Conservation (phyloP, 53 echinoderm and acorn worm genomes). For the Apostichopus leukothele region DNA sequence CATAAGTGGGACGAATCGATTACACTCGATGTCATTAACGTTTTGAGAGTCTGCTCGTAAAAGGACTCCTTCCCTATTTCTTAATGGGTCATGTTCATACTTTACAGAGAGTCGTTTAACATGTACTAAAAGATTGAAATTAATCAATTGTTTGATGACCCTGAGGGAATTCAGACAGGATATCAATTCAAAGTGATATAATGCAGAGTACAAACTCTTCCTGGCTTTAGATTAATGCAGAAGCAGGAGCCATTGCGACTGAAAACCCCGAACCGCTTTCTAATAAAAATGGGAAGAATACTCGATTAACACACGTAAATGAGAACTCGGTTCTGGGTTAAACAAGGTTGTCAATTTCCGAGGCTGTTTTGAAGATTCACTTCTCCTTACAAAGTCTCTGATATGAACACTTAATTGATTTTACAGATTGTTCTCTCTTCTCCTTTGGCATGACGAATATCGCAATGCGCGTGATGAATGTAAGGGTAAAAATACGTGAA, state of each 20-base stretch:
- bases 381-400: background rate
- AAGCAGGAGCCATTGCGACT: slow-evolving; percentile 24
- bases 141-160: slow-evolving; percentile 7
- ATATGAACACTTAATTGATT: too few species aligned
- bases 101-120: background rate
- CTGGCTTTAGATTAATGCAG: slow-evolving; percentile 23
- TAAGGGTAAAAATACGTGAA: too few species aligned
- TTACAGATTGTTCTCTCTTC: too few species aligned
- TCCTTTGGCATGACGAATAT: too few species aligned
- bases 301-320: slow-evolving; percentile 2
- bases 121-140: slow-evolving; percentile 1
- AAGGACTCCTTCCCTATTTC: background rate
- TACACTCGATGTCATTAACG: background rate
- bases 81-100: background rate
- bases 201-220: background rate
- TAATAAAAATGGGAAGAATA: slow-evolving; percentile 7
- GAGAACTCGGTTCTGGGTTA: slow-evolving; percentile 34
- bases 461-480: too few species aligned
- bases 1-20: slow-evolving; percentile 5
- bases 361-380: background rate
- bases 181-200: slow-evolving; percentile 2
- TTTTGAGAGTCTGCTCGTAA: background rate
- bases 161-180: slow-evolving; percentile 1
- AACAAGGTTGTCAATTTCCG: background rate
- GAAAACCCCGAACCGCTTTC: background rate